Base-by-base conservation (phyloP, 2,113 vertebrate genomes). In the Ammodramus savannarum region DNA sequence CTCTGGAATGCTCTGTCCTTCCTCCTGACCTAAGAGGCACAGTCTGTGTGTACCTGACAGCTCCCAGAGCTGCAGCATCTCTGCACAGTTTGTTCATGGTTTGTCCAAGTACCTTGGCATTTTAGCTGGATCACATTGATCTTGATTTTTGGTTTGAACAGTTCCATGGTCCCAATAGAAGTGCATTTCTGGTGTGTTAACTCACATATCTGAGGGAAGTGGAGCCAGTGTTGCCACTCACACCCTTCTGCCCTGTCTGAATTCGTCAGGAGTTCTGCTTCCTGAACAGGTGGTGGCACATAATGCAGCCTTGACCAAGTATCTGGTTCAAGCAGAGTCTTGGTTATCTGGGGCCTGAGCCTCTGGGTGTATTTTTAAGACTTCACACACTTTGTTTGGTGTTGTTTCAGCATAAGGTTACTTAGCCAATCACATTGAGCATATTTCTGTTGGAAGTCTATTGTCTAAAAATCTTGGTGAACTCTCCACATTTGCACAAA, bases 391-490 rank as follows among this genome's bases (percentile, higher is more conserved):
- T 68, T 90, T 44, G 19, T 54, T 58, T 36, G 29, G 27, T 84
- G 26, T 57, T 92, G 19, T 63, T 91, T 93, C 48, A 59, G 71
- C 62, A n/a, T 66, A 41, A 91, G 17, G 14, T 54, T 91, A 51
- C 34, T 48, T 62, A 74, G 32, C 51, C 52, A 68, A 19, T 85
- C 16, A 32, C 5, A 6, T 67, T 55, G 39, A 87, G 62, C n/a
- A 68, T 15, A 44, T 48, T 93, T 79, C 66, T 90, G 3, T 55
- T 41, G 71, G 54, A 89, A 62, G 15, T 11, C 68, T 71, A 4
- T 29, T 10, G 2, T 67, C 61, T 85, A 85, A 82, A 78, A 79
- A 34, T 82, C 27, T 89, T 58, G 44, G 20, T 75, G 32, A 67
- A 3, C 29, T 69, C 15, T 72, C 21, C 36, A 25, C 10, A 22